Evolutionary conservation across 2,888 invertebrate species (phyloP).

Genomic region (Crossocerus cetratus): DNA sequence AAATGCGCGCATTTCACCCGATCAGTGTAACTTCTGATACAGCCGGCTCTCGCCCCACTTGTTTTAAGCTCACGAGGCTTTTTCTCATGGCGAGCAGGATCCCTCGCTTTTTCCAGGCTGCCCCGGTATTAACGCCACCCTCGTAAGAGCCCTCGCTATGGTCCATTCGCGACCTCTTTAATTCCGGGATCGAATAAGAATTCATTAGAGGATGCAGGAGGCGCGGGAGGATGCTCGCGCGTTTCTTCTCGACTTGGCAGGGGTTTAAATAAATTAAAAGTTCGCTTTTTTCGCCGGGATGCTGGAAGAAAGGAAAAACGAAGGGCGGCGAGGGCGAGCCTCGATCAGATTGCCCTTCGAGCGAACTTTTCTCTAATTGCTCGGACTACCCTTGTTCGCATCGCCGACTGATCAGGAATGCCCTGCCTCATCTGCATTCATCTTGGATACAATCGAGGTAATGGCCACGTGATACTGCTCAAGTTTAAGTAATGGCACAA

Average conservation of each 20-base stretch:
- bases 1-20: slow-evolving; percentile 39
- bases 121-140: slow-evolving; percentile 17
- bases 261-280: slow-evolving; percentile 66
- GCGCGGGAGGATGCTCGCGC: slow-evolving; percentile 7
- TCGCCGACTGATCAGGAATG: too few relatives aligned
- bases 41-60: background rate
- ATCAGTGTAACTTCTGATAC: slow-evolving; percentile 59
- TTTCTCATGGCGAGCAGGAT: slow-evolving; percentile 28
- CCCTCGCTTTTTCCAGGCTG: slow-evolving; percentile 35
- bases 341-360: slow-evolving; percentile 11
- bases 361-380: slow-evolving; percentile 53
- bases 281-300: slow-evolving; percentile 42
- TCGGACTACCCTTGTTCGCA: slow-evolving; percentile 4
- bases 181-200: slow-evolving; percentile 64
- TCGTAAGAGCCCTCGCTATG: slow-evolving; percentile 8
- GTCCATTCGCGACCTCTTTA: slow-evolving; percentile 57
- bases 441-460: too few relatives aligned
- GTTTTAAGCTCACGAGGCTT: slow-evolving; percentile 23
- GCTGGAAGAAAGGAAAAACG: too few relatives aligned
- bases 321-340: too few relatives aligned
- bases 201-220: slow-evolving; percentile 56
- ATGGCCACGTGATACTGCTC: too few relatives aligned
- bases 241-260: slow-evolving; percentile 1
- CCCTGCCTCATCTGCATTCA: too few relatives aligned
- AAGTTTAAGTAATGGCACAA: background rate